These are phyloP conservation scores for Genyomyrus donnyi DNA, from an alignment of 2,113 vertebrate species.

Conservation along the genomic window DNA sequence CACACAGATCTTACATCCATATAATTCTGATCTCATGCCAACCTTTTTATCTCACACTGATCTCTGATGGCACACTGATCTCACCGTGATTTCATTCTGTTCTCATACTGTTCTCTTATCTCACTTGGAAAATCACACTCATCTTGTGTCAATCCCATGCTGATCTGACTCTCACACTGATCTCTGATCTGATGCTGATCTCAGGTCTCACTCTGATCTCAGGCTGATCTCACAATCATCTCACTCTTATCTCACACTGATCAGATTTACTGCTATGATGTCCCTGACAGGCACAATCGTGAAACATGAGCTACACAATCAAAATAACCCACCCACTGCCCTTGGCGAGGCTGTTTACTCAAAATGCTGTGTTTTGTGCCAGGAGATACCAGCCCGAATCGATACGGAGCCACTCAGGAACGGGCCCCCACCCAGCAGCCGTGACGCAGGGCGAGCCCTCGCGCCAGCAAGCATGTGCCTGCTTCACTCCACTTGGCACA, in stretches of 20 bases:
- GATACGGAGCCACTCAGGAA: not conserved
- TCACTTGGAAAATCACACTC: not conserved
- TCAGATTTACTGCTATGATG: not conserved
- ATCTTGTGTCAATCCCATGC: not conserved
- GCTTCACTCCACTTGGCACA: not conserved
- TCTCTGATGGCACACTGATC: not conserved
- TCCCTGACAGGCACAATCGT: not conserved
- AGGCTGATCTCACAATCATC: not conserved
- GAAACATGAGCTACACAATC: not conserved
- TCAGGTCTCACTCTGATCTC: not conserved
- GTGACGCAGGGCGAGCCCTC: not conserved
- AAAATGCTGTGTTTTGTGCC: not conserved
- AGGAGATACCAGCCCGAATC: conserved; percentile 5
- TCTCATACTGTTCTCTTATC: not conserved
- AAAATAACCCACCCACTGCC: not conserved
- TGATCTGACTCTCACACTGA: not conserved
- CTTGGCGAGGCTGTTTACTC: not conserved
- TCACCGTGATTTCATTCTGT: not conserved
- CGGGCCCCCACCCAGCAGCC: not conserved
- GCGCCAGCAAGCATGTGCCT: not conserved
- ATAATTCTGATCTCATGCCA: not conserved
- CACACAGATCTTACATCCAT: not conserved
- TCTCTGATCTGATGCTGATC: not conserved
- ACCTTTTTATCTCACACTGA: not conserved
- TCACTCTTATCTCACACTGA: not conserved